Evolutionary conservation across 2,797 vertebrate genomes (phyloP).

Genomic region (Danio kyathit): DNA sequence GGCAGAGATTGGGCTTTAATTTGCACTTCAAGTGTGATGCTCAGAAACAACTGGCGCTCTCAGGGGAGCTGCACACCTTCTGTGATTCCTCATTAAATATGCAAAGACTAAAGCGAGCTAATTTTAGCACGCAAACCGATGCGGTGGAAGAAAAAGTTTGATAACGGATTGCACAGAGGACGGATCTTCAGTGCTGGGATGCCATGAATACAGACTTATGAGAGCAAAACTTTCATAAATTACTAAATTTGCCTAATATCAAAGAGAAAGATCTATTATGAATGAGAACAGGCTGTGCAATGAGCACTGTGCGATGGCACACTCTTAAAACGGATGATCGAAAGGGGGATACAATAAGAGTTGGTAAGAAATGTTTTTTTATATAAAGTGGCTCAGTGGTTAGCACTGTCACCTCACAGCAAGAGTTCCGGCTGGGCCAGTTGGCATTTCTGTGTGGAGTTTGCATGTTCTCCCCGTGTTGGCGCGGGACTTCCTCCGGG

Average conservation of each 20-base stretch:
- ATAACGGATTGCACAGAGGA: slow-evolving; percentile 22
- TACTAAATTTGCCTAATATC: neutral
- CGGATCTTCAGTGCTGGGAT: neutral
- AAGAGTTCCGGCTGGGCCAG: too few species aligned
- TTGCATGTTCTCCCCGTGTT: too few species aligned
- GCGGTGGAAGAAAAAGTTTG: slow-evolving; percentile 20
- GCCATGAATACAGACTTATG: neutral
- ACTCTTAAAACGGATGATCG: neutral
- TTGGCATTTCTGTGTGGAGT: too few species aligned
- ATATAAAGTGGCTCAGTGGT: too few species aligned
- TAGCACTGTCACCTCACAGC: too few species aligned
- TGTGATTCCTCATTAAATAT: slow-evolving; percentile 42
- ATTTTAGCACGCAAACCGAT: slow-evolving; percentile 21
- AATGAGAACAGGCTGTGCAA: neutral
- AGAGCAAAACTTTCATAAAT: neutral
- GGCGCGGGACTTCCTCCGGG: too few species aligned
- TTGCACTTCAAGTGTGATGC: slow-evolving; percentile 50
- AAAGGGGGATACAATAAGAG: neutral
- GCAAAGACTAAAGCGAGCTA: slow-evolving; percentile 29
- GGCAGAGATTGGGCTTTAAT: neutral
- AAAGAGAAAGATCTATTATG: neutral
- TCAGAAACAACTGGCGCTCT: slow-evolving; percentile 11
- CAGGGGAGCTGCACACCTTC: slow-evolving; percentile 21
- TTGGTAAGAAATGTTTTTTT: too few species aligned
- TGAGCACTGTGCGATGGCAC: neutral